These are phyloP conservation scores for Thunnus maccoyii DNA, from an alignment of 2,113 vertebrate genomes.

Conservation along the genomic window DNA sequence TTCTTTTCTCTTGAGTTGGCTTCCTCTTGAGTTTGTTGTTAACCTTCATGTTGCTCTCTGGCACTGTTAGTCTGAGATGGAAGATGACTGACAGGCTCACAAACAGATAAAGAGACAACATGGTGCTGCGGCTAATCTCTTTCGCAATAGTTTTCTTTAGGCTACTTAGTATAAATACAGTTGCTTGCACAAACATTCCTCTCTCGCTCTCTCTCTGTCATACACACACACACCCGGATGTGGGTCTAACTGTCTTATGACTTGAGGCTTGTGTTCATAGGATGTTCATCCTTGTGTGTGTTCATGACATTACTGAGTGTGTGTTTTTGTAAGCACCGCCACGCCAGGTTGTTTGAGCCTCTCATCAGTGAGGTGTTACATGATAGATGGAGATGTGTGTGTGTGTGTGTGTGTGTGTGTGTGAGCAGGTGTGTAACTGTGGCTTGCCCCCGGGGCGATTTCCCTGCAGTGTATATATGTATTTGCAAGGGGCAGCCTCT, in stretches of 20 bases:
- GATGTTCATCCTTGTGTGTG: conserved; percentile 85
- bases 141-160: conserved; percentile 3
- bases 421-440: too few species aligned
- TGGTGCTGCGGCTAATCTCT: conserved; percentile 2
- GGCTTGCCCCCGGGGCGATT: conserved; percentile 36
- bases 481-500: conserved; percentile 44
- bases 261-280: conserved; percentile 73
- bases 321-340: conserved; percentile 59
- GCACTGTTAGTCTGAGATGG: conserved; percentile 21
- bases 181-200: conserved; percentile 23
- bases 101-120: conserved; percentile 30
- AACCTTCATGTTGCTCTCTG: conserved; percentile 7
- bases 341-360: conserved; percentile 55
- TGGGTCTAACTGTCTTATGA: conserved; percentile 74
- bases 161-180: conserved; percentile 30
- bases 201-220: neutral
- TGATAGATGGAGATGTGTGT: conserved; percentile 23
- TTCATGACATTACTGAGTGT: conserved; percentile 47
- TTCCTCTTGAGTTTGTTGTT: neutral
- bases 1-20: neutral
- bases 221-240: conserved; percentile 76
- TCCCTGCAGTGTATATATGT: conserved; percentile 19
- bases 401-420: neutral
- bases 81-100: neutral
- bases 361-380: conserved; percentile 37